Base-by-base conservation (phyloP, 2,888 invertebrate species). In the Dermolepida albohirtum region DNA sequence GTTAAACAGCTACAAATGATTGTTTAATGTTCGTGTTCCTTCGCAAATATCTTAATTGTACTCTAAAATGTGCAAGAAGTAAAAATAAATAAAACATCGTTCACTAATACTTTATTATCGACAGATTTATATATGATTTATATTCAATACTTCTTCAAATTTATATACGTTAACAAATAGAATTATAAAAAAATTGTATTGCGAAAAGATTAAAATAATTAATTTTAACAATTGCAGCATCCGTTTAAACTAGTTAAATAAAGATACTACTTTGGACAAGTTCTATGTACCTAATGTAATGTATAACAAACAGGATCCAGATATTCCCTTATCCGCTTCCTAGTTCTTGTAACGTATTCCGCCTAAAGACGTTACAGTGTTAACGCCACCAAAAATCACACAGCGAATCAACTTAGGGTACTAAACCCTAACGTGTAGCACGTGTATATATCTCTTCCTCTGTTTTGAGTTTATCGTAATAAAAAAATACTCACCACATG, bases 341-440 rank as follows among this genome's bases (percentile, higher is more conserved):
- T 51, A 51, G 11, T 51, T 51, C 29, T 34, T 51, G 27, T 59
- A 59, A 59, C 59, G 59, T 55, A 64, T 64, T 68, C 64, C 54
- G 68, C 63, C 66, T 62, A 68, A 71, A 75, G 74, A 76, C 77
- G 78, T 78, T 78, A 77, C 22, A 41, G 72, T 73, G 73, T 74
- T 78, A 78, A 75, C 76, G 77, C 77, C 72, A 75, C 73, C 74
- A 72, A 77, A 51, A 77, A 77, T 77, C 76, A 77, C 73, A 70
- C 74, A 77, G 72, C 76, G 75, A 73, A 77, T 76, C 75, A 74
- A 65, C 63, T 16, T 54, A 68, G 72, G 73, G 73, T 66, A 68
- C 57, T 54, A 64, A 73, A 71, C 67, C 70, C 70, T 57, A 71
- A 69, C 34, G 66, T 68, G 68, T 74, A 74, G 75, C 76, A 76